A percentile compares a stretch with the other conserved stretches of the same genome.
Conservation (phyloP, 2,113 vertebrate genomes). For the Oreochromis niloticus region DNA sequence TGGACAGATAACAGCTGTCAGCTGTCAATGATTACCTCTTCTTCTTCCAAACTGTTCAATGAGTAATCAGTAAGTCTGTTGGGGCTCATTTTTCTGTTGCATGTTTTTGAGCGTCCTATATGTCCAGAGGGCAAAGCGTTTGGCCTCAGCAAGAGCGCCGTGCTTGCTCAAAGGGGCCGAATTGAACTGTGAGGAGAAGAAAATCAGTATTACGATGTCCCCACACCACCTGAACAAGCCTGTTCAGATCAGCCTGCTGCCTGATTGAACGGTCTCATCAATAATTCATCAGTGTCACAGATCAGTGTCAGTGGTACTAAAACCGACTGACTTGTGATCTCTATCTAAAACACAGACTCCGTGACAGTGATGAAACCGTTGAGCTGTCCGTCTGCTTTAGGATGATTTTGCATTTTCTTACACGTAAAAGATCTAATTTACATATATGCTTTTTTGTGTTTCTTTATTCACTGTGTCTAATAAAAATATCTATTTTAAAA, state of each 20-base stretch:
- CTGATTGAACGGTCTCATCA: slow-evolving; percentile 29
- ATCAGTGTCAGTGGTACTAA: background rate
- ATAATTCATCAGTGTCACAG: slow-evolving; percentile 44
- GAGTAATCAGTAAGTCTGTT: background rate
- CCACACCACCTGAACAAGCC: background rate
- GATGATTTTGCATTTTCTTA: background rate
- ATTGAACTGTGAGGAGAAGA: background rate
- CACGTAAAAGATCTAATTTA: background rate
- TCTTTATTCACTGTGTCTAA: background rate
- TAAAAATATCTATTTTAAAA: background rate
- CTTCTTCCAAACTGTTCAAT: background rate
- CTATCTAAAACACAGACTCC: background rate
- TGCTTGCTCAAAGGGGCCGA: background rate
- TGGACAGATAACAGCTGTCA: background rate
- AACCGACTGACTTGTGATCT: background rate
- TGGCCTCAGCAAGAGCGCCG: background rate
- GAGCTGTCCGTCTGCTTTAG: background rate
- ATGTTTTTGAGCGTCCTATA: background rate
- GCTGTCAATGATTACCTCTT: background rate
- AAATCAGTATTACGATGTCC: slow-evolving; percentile 10
- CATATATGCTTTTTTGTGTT: background rate
- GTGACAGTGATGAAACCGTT: background rate
- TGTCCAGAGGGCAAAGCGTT: background rate
- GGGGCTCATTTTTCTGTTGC: background rate
- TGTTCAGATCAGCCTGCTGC: background rate